Evolutionary conservation across 1,140 invertebrate species (phyloP).

Genomic region (Drosophila kohkoa): DNA sequence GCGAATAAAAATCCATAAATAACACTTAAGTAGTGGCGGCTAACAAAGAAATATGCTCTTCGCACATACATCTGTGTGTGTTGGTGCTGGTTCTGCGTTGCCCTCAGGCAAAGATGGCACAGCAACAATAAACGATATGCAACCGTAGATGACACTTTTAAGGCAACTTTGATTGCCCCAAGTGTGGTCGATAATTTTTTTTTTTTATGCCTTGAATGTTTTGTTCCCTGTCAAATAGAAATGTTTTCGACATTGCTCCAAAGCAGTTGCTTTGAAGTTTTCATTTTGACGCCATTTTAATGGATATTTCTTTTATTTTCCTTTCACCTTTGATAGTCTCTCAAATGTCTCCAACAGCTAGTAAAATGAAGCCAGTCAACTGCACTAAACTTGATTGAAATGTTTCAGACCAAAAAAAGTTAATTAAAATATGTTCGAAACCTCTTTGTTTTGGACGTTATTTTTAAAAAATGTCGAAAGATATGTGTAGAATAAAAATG

Average conservation of each 20-base stretch:
- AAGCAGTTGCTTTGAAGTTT: constrained; percentile 41
- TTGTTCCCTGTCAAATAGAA: constrained; percentile 20
- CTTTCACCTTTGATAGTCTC: constrained; percentile 1
- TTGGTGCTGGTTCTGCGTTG: neutral
- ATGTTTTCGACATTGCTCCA: neutral
- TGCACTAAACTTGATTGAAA: neutral
- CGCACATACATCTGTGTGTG: neutral
- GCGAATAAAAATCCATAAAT: constrained; percentile 54
- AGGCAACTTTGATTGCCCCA: constrained; percentile 40
- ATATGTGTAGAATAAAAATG: too few relatives aligned
- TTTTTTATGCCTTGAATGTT: neutral
- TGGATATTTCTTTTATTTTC: constrained; percentile 10
- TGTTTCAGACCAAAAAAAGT: neutral
- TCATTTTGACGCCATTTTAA: constrained; percentile 33
- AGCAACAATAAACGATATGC: constrained; percentile 1
- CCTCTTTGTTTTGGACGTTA: too few relatives aligned
- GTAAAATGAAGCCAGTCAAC: constrained; percentile 13
- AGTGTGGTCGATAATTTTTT: constrained; percentile 41
- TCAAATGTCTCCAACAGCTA: constrained; percentile 18
- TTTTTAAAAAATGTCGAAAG: too few relatives aligned
- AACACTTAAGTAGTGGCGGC: constrained; percentile 51
- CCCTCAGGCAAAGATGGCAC: neutral
- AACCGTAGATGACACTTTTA: constrained; percentile 18
- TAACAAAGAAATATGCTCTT: constrained; percentile 54
- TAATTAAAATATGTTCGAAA: neutral